phyloP scores from a whole-genome alignment of 1,140 invertebrate genomes.

The Planococcus citri region DNA sequence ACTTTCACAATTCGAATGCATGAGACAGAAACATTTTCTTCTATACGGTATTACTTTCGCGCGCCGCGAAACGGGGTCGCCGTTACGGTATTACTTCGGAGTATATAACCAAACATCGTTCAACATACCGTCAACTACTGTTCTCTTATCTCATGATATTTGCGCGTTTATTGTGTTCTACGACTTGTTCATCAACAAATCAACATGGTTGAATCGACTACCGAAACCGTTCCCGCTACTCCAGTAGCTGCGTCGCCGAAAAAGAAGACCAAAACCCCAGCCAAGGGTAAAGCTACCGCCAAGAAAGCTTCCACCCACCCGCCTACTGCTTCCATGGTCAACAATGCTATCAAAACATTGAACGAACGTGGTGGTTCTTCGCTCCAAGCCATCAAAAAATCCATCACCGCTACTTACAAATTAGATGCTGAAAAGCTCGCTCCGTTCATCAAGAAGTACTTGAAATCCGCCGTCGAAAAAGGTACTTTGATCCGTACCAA shows the following conservation, averaged over 20 bases:
- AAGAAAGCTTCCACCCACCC: constrained; percentile 26
- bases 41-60: background rate
- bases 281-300: constrained; percentile 26
- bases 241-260: constrained; percentile 8
- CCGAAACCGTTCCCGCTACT: constrained; percentile 16
- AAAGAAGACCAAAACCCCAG: constrained; percentile 22
- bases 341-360: constrained; percentile 37
- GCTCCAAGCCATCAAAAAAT: constrained; percentile 42
- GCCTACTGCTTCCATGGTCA: constrained; percentile 33
- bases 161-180: background rate
- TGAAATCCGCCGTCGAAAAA: constrained; percentile 34
- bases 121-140: no score
- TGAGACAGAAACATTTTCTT: background rate
- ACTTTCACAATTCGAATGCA: background rate
- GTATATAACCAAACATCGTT: background rate
- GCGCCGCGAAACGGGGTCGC: background rate
- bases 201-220: background rate
- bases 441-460: constrained; percentile 34
- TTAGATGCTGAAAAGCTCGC: constrained; percentile 31
- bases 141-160: background rate
- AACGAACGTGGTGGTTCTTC: constrained; percentile 41
- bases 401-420: constrained; percentile 36
- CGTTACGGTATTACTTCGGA: background rate
- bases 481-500: constrained; percentile 34
- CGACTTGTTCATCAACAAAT: background rate